These are phyloP conservation scores for Busseola fusca DNA, from an alignment of 2,888 invertebrate genomes.

Conservation along the genomic window DNA sequence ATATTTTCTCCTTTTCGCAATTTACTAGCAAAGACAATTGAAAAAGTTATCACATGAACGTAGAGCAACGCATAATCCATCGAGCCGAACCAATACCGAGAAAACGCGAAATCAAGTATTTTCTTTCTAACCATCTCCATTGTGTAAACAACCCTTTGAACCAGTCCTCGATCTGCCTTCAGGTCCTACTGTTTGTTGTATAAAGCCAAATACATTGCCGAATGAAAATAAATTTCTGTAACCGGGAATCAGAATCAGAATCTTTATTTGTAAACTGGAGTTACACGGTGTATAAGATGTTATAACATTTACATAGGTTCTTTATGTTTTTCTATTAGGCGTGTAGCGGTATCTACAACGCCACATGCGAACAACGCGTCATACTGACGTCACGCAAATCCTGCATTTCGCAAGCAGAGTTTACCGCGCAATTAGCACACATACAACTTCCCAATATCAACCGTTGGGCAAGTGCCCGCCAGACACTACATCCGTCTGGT, in stretches of 20 bases:
- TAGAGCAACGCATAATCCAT: constrained; percentile 54
- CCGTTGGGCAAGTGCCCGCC: no score
- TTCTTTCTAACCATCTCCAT: constrained; percentile 50
- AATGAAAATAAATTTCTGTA: constrained; percentile 27
- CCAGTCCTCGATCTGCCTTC: constrained; percentile 19
- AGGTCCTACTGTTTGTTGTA: constrained; percentile 41
- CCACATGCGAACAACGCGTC: no score
- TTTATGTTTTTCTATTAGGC: no score
- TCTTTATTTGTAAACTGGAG: no score
- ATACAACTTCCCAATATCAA: no score
- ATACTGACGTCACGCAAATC: no score
- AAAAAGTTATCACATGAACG: constrained; percentile 26
- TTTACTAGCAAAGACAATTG: constrained; percentile 13
- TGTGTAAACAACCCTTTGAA: constrained; percentile 55
- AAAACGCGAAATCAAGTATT: constrained; percentile 44
- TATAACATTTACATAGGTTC: no score
- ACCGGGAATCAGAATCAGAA: neutral
- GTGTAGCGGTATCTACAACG: no score
- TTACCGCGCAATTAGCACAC: no score
- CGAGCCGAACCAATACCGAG: constrained; percentile 16
- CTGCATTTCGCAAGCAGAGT: no score
- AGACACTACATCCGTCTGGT: no score
- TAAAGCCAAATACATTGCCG: constrained; percentile 23
- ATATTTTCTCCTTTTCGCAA: neutral
- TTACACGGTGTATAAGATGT: no score